These are phyloP conservation scores for Ictalurus furcatus DNA, from an alignment of 2,113 vertebrate genomes.

Conservation along the genomic window DNA sequence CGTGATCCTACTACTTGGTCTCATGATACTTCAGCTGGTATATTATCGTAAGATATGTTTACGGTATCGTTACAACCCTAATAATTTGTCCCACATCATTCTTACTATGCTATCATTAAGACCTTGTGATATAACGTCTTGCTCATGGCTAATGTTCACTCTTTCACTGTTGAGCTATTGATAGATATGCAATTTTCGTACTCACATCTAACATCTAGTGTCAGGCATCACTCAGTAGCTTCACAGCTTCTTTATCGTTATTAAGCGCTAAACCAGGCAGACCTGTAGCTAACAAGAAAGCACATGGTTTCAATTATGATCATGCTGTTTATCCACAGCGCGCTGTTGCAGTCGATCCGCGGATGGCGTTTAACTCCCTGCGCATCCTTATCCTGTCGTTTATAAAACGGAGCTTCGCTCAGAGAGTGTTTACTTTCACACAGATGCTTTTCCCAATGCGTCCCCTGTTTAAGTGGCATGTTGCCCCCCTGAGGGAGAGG, in stretches of 20 bases:
- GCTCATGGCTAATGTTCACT: neutral
- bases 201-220: neutral
- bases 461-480: slow-evolving; percentile 44
- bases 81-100: neutral
- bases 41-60: too few species aligned
- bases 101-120: neutral
- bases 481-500: slow-evolving; percentile 4
- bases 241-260: neutral
- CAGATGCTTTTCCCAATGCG: slow-evolving; percentile 26
- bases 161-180: neutral
- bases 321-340: slow-evolving; percentile 24
- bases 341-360: slow-evolving; percentile 22
- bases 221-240: neutral
- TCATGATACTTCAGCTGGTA: too few species aligned
- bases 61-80: too few species aligned
- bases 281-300: slow-evolving; percentile 35
- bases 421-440: slow-evolving; percentile 40
- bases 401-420: slow-evolving; percentile 40
- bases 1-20: too few species aligned
- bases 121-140: neutral
- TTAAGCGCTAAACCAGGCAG: neutral
- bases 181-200: neutral
- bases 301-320: neutral
- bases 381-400: slow-evolving; percentile 11
- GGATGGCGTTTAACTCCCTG: slow-evolving; percentile 44